These are phyloP conservation scores for Athripsodes cinereus DNA, from an alignment of 2,888 invertebrate species.

Conservation along the genomic window DNA sequence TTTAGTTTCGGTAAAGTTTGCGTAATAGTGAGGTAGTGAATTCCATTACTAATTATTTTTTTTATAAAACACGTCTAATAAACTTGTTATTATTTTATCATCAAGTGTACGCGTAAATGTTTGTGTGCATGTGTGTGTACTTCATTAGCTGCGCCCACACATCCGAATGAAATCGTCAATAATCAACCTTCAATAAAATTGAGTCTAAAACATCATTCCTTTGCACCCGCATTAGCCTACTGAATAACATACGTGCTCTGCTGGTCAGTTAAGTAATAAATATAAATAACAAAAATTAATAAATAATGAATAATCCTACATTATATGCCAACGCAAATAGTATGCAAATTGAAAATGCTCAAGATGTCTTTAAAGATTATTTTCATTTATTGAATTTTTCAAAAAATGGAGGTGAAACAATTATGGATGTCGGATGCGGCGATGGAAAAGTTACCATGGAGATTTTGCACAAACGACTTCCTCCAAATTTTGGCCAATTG, in stretches of 20 bases:
- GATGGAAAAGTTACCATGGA: constrained; percentile 63
- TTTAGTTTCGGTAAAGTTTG: too few species aligned
- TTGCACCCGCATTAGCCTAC: neutral
- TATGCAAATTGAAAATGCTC: constrained; percentile 62
- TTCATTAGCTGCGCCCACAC: too few species aligned
- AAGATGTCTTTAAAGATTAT: constrained; percentile 59
- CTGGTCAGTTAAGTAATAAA: constrained; percentile 26
- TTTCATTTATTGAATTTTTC: constrained; percentile 53
- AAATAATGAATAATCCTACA: constrained; percentile 56
- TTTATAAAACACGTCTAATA: too few species aligned
- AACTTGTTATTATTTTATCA: too few species aligned
- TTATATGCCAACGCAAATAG: constrained; percentile 62
- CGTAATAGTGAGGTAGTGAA: too few species aligned
- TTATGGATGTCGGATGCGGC: constrained; percentile 70
- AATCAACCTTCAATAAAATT: too few species aligned
- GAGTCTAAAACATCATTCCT: too few species aligned
- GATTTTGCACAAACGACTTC: constrained; percentile 57
- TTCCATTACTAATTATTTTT: too few species aligned
- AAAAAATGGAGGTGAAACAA: constrained; percentile 40
- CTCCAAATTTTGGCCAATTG: constrained; percentile 45
- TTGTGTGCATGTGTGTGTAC: too few species aligned
- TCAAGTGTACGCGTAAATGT: too few species aligned
- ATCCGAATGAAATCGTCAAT: too few species aligned
- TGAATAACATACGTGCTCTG: constrained; percentile 13
- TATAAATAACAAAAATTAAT: neutral